Percentiles rank a stretch among this genome's conserved stretches.
phyloP scores from a whole-genome alignment of 2,888 invertebrate species.

The Ennomos erosarius region DNA sequence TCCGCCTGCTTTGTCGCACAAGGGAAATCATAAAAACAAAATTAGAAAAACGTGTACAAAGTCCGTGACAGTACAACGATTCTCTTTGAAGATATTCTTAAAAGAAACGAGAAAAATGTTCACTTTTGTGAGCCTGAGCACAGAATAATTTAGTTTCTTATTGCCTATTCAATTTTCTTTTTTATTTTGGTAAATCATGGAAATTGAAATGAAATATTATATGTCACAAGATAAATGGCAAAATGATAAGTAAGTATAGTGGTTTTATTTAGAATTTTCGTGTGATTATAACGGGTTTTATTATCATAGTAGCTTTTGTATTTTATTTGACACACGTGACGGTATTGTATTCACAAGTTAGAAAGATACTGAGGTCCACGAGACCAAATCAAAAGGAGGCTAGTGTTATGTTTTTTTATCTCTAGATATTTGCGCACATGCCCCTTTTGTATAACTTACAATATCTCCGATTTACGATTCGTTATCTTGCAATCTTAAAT shows the following conservation, averaged over 20 bases:
- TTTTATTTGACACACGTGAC: no score
- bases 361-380: no score
- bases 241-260: conserved; percentile 13
- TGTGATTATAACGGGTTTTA: no score
- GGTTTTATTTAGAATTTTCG: not conserved
- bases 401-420: no score
- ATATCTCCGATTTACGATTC: no score
- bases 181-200: conserved; percentile 15
- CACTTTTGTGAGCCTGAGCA: conserved; percentile 10
- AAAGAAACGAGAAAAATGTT: conserved; percentile 25
- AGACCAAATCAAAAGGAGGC: no score
- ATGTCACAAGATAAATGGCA: conserved; percentile 9
- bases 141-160: conserved; percentile 26
- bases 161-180: conserved; percentile 20
- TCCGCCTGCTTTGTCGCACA: conserved; percentile 14
- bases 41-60: conserved; percentile 29
- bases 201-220: conserved; percentile 16
- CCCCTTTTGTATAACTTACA: no score
- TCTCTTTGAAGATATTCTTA: conserved; percentile 22
- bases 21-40: conserved; percentile 32
- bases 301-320: no score
- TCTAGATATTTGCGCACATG: no score
- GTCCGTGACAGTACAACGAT: conserved; percentile 20
- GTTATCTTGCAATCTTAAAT: no score
- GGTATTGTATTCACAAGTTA: no score